Evolutionary conservation across 2,888 invertebrate genomes (phyloP), one percentile per base, ranked within the genome.

Genomic region (Morpho helenor): DNA sequence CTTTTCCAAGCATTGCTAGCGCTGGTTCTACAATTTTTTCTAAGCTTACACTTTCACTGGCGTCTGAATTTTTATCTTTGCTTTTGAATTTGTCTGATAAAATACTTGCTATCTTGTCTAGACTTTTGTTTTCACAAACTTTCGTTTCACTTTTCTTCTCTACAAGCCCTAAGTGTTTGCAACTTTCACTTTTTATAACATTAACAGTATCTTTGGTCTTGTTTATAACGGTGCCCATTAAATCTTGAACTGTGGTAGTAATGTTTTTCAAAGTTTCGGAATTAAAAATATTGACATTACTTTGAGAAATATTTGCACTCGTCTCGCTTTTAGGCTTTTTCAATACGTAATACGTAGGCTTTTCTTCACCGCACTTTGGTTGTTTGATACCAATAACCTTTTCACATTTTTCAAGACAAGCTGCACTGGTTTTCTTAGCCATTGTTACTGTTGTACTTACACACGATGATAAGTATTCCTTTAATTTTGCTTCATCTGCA

Each of bases 141-240:
- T 48, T 64, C 7, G 60, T 44, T 43, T 68, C 62, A 5, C 68
- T 56, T 8, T 51, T 68, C n/a, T 66, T 64, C 9, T 61, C 68
- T 43, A 31, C 31, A 5, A 61, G 31, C 42, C 69, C 69, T 0
- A 76, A 55, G 51, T 68, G 67, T 23, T 55, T 61, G 44, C 61
- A 64, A 49, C 77, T 78, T 53, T 80, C 77, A 0, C 63, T 61
- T 50, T 67, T 66, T 56, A 82, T 68, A 7, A 74, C 49, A 2
- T 70, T 68, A 2, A 79, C 72, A 8, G 77, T 75, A 8, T 80
- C 77, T 63, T 77, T 76, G 0, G 82, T 77, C 45, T 68, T 71
- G 6, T 64, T 67, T 56, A 71, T 77, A 2, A 76, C 70, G 62
- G 75, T 79, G 3, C 68, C 72, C 2, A 79, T 64, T 23, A 83